Conservation (phyloP, 64 coral and sea anemone species). For the Orbicella faveolata region DNA sequence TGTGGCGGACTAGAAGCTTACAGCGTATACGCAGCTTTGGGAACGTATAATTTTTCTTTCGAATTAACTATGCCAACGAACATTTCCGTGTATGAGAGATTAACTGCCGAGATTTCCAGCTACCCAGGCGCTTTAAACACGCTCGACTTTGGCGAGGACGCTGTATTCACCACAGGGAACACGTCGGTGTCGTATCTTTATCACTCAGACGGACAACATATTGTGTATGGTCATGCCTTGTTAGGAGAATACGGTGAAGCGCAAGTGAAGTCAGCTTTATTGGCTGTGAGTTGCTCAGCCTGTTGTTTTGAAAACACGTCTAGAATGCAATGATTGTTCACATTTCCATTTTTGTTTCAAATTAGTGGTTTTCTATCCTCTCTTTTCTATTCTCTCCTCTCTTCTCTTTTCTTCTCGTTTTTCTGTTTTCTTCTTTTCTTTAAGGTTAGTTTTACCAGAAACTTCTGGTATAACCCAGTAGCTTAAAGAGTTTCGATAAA, state of each 20-base stretch:
- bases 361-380: too few relatives aligned
- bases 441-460: background rate
- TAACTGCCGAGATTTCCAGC: slow-evolving; percentile 27
- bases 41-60: slow-evolving; percentile 34
- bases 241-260: slow-evolving; percentile 55
- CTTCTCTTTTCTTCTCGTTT: background rate
- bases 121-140: slow-evolving; percentile 31
- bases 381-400: background rate
- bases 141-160: slow-evolving; percentile 58
- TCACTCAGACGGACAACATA: slow-evolving; percentile 29
- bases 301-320: too few relatives aligned
- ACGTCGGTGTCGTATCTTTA: slow-evolving; percentile 29
- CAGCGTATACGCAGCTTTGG: slow-evolving; percentile 57
- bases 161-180: slow-evolving; percentile 10
- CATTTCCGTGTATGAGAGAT: slow-evolving; percentile 1
- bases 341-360: too few relatives aligned
- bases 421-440: background rate
- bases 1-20: slow-evolving; percentile 68
- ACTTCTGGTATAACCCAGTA: too few relatives aligned
- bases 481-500: too few relatives aligned
- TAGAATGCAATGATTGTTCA: too few relatives aligned
- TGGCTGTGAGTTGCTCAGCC: background rate
- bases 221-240: slow-evolving; percentile 29
- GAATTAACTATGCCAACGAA: slow-evolving; percentile 37
- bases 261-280: background rate